Percentiles rank a stretch among this genome's conserved stretches.
These are phyloP conservation scores for Aeoliscus strigatus DNA, from an alignment of 2,797 vertebrate species.

Conservation along the genomic window DNA sequence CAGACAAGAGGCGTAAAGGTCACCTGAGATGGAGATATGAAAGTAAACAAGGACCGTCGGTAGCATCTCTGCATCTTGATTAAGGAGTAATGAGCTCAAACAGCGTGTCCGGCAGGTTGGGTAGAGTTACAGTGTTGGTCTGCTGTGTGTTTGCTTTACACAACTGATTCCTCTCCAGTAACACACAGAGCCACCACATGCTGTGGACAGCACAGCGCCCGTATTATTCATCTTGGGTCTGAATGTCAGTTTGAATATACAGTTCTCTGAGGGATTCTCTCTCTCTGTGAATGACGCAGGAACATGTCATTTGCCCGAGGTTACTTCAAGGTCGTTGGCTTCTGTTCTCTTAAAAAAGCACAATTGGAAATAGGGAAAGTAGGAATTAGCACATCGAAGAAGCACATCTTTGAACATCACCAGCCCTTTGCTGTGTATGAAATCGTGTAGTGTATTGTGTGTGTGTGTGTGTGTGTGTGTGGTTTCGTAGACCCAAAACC, in stretches of 20 bases:
- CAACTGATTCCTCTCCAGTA: slow-evolving; percentile 20
- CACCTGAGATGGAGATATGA: slow-evolving; percentile 40
- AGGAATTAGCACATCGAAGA: not conserved
- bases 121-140: slow-evolving; percentile 24
- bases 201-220: slow-evolving; percentile 9
- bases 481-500: too few relatives aligned
- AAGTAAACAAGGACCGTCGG: slow-evolving; percentile 40
- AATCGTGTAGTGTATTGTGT: too few relatives aligned
- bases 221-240: slow-evolving; percentile 25
- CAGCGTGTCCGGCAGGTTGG: slow-evolving; percentile 15
- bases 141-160: slow-evolving; percentile 16
- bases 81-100: slow-evolving; percentile 45
- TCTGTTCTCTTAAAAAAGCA: too few relatives aligned
- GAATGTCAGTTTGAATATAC: slow-evolving; percentile 2
- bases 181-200: slow-evolving; percentile 17
- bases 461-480: too few relatives aligned
- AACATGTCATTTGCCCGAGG: slow-evolving; percentile 3
- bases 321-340: not conserved
- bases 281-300: slow-evolving; percentile 29
- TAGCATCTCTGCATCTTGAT: slow-evolving; percentile 26
- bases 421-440: too few relatives aligned
- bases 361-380: too few relatives aligned
- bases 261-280: slow-evolving; percentile 21
- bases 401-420: not conserved
- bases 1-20: slow-evolving; percentile 29